Base-by-base conservation (phyloP, 2,888 invertebrate genomes). In the Trissolcus brochymenae region DNA sequence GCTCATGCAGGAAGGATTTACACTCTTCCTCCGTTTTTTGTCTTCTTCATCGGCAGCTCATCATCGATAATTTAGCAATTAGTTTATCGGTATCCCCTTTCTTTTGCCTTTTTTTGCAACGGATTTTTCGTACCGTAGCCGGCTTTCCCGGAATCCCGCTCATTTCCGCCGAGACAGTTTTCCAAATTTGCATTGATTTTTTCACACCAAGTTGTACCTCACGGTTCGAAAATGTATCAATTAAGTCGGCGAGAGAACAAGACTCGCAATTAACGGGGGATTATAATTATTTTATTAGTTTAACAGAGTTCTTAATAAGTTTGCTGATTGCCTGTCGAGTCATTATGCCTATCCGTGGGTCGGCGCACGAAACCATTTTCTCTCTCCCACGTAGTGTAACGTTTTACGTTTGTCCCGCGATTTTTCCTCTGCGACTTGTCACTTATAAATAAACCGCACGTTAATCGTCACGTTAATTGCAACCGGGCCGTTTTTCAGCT, bases 31-130 rank as follows among this genome's bases (percentile, higher is more conserved):
- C 70, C 64, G 40, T 54, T 74, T 75, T 75, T 75, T 64, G 29
- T 76, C 76, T 78, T 4, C 25, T 25, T 66, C 78, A 78, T 81
- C 79, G 79, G 70, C 61, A 66, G 76, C 57, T 78, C 79, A 77
- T 79, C 77, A 74, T 79, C 76, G 82, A 83, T 82, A 82, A 84
- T 84, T 84, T 81, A 81, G 84, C 81, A 84, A 84, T 85, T 84
- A 84, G 76, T 70, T 57, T 79, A 75, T 80, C 72, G 76, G 59
- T 60, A 29, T 76, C 71, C 67, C 54, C 50, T 76, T 70, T 64
- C 71, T 50, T 66, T 57, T 55, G 43, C 51, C 64, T 51, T 66
- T 72, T 74, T 74, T 65, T 65, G 65, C 56, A 49, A 70, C 65
- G 64, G 72, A 72, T 73, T 51, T 70, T 64, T 49, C 41, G 21